Conservation (phyloP, 2,888 invertebrate species). For the Cosmorhoe ocellata region DNA sequence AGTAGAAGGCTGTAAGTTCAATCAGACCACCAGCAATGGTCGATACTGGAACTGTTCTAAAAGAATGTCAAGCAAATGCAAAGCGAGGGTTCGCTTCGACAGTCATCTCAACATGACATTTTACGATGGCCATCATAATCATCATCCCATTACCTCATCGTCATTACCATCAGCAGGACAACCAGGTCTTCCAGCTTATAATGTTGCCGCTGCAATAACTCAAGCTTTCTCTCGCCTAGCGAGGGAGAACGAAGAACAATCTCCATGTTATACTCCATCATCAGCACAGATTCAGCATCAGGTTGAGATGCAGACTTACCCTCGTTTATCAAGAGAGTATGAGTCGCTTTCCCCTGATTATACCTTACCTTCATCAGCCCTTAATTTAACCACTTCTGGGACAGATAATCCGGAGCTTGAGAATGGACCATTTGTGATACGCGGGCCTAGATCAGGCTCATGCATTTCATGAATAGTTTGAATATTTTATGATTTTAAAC, state of each 20-base stretch:
- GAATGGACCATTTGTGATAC: neutral
- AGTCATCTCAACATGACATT: constrained; percentile 28
- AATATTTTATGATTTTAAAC: too few relatives aligned
- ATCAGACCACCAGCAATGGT: constrained; percentile 27
- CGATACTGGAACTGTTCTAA: constrained; percentile 40
- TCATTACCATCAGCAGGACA: constrained; percentile 7
- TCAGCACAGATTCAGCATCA: neutral
- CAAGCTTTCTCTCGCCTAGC: constrained; percentile 11
- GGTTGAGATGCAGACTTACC: neutral
- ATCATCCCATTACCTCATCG: constrained; percentile 15
- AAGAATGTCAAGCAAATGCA: constrained; percentile 33
- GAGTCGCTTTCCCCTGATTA: neutral
- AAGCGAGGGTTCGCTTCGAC: constrained; percentile 36
- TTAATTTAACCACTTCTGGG: neutral
- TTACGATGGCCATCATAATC: constrained; percentile 36
- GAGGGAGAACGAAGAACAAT: neutral
- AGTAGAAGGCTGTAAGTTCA: constrained; percentile 37
- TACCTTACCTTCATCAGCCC: constrained; percentile 2
- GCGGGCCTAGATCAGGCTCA: neutral
- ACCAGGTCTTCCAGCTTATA: constrained; percentile 16
- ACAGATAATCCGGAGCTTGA: neutral
- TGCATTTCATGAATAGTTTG: neutral
- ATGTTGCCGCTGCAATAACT: constrained; percentile 15
- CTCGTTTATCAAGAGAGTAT: neutral
- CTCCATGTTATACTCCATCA: neutral